Percentiles rank a stretch among this genome's conserved stretches.
These are phyloP conservation scores for Pherbina coryleti DNA, from an alignment of 2,888 invertebrate species.

Conservation along the genomic window DNA sequence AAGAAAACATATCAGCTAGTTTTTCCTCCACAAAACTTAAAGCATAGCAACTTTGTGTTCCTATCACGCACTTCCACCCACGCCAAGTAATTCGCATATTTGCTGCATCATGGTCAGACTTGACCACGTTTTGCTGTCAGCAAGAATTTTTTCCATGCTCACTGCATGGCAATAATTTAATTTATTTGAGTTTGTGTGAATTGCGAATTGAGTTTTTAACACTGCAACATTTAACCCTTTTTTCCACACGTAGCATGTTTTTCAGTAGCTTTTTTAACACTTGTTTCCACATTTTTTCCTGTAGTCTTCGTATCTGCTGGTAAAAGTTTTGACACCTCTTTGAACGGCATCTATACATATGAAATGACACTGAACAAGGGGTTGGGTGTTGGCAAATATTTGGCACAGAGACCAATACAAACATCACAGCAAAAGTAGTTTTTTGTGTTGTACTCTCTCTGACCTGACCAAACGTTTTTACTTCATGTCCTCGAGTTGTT, in stretches of 20 bases:
- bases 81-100: not conserved
- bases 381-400: not conserved
- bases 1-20: too few relatives aligned
- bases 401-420: not conserved
- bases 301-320: not conserved
- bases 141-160: not conserved
- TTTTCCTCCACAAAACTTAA: not conserved
- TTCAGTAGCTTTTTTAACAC: not conserved
- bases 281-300: not conserved
- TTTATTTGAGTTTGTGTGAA: conserved; percentile 21
- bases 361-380: not conserved
- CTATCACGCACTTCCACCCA: not conserved
- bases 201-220: conserved; percentile 14
- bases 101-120: not conserved
- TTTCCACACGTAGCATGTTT: not conserved
- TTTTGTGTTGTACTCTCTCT: too few relatives aligned
- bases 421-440: too few relatives aligned
- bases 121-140: not conserved
- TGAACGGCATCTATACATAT: not conserved
- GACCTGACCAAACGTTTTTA: too few relatives aligned
- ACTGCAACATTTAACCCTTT: not conserved
- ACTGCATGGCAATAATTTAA: conserved; percentile 1
- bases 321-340: not conserved
- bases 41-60: not conserved
- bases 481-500: too few relatives aligned